Evolutionary conservation across 2,888 invertebrate genomes (phyloP).

Genomic region (Teleiodes luculella): DNA sequence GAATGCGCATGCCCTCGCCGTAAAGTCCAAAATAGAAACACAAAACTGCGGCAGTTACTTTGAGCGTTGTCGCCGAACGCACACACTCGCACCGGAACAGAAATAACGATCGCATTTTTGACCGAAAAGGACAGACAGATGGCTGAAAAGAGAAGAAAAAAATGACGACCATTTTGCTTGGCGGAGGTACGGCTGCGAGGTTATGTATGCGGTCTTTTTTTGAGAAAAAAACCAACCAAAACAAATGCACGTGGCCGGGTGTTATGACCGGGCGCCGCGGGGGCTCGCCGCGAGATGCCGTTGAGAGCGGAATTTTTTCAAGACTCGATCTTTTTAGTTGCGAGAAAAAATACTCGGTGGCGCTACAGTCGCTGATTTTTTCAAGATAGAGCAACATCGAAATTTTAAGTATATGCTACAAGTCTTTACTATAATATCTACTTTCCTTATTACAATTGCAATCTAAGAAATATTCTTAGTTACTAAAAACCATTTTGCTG

Average conservation of each 20-base stretch:
- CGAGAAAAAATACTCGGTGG: constrained; percentile 62
- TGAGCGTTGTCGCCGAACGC: constrained; percentile 56
- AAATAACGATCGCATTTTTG: constrained; percentile 80
- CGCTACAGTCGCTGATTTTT: constrained; percentile 44
- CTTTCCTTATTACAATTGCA: too few relatives aligned
- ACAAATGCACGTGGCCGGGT: constrained; percentile 78
- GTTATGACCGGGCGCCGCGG: constrained; percentile 65
- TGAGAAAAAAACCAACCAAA: constrained; percentile 75
- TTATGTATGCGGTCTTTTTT: constrained; percentile 75
- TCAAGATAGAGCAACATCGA: too few relatives aligned
- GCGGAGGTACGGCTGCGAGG: constrained; percentile 70
- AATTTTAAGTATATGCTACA: too few relatives aligned
- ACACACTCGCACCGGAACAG: constrained; percentile 76
- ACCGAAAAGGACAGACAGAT: constrained; percentile 78
- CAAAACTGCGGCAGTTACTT: constrained; percentile 47
- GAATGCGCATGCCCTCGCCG: constrained; percentile 3
- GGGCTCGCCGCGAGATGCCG: constrained; percentile 55
- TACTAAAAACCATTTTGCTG: too few relatives aligned
- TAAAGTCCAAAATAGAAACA: constrained; percentile 31
- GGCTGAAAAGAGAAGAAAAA: constrained; percentile 79
- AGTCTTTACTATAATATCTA: too few relatives aligned
- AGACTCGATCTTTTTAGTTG: constrained; percentile 57
- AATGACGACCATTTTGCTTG: constrained; percentile 78
- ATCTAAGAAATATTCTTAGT: too few relatives aligned
- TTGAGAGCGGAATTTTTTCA: constrained; percentile 66